Conservation (phyloP, 2,888 invertebrate genomes). For the Drosophila vallismaia region DNA sequence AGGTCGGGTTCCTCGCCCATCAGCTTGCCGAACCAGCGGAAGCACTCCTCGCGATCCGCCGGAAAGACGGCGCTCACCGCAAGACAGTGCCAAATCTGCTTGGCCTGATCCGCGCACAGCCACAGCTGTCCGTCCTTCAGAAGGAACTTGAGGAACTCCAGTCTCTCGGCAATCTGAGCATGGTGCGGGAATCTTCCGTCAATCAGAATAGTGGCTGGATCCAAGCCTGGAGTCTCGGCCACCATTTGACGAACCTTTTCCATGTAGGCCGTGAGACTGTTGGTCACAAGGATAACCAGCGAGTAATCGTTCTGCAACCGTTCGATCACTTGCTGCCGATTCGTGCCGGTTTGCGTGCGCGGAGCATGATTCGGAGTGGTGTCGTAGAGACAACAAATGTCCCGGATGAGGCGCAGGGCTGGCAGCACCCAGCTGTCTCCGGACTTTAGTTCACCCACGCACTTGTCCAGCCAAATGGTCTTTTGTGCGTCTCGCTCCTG, state of each 20-base stretch:
- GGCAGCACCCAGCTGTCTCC: conserved; percentile 97
- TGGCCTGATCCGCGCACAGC: conserved; percentile 98
- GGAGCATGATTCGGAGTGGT: conserved; percentile 84
- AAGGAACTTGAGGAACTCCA: conserved; percentile 96
- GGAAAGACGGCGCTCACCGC: conserved; percentile 96
- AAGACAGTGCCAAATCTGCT: conserved; percentile 98
- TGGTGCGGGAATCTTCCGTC: conserved; percentile 96
- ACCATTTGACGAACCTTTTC: conserved; percentile 88
- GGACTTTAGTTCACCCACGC: conserved; percentile 96
- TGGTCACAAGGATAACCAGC: conserved; percentile 96
- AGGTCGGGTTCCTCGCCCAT: conserved; percentile 98
- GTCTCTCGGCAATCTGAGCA: conserved; percentile 96
- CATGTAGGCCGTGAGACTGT: conserved; percentile 96
- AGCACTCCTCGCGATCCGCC: conserved; percentile 97
- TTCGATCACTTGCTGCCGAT: conserved; percentile 91
- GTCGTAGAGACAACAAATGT: conserved; percentile 97
- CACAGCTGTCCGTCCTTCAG: conserved; percentile 98
- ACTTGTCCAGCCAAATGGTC: conserved; percentile 96
- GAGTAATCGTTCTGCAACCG: conserved; percentile 95
- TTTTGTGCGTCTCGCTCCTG: conserved; percentile 98
- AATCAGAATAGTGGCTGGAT: conserved; percentile 88
- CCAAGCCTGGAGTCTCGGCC: conserved; percentile 87
- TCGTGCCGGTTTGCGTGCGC: conserved; percentile 84
- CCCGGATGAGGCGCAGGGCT: conserved; percentile 96
- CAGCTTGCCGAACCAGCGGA: conserved; percentile 98